A percentile compares a stretch with the other conserved stretches of the same genome.
Conservation (phyloP, 2,888 invertebrate species). For the Oxystoma pomonae region DNA sequence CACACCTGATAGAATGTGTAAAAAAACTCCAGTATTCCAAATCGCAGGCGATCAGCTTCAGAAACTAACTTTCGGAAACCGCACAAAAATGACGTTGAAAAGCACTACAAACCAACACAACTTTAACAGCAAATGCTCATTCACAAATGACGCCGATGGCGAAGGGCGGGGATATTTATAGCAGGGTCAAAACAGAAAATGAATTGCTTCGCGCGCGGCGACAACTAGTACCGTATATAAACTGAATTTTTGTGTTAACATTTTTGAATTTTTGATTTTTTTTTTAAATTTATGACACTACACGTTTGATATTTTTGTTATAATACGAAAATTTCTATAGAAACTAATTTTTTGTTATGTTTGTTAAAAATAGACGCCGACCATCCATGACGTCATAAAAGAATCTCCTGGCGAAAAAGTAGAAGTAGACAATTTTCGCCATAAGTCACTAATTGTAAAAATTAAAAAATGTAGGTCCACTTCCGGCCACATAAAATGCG, state of each 20-base stretch:
- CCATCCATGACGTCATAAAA: too few relatives aligned
- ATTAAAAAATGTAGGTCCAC: too few relatives aligned
- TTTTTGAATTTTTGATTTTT: too few relatives aligned
- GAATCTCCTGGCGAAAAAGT: too few relatives aligned
- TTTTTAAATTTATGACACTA: too few relatives aligned
- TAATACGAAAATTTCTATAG: too few relatives aligned
- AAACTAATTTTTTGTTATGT: too few relatives aligned
- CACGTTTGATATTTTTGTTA: too few relatives aligned
- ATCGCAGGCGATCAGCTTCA: background rate
- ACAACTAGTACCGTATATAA: conserved; percentile 31
- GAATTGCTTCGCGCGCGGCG: conserved; percentile 35
- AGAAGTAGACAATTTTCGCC: too few relatives aligned
- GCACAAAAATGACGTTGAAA: background rate
- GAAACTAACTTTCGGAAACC: background rate
- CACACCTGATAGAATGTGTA: conserved; percentile 31
- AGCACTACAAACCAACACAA: conserved; percentile 13
- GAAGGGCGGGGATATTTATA: conserved; percentile 32
- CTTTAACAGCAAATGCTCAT: conserved; percentile 17
- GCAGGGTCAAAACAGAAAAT: conserved; percentile 18
- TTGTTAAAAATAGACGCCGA: too few relatives aligned
- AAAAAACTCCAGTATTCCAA: background rate
- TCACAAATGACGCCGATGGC: conserved; percentile 25
- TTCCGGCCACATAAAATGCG: too few relatives aligned
- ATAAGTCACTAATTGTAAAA: too few relatives aligned
- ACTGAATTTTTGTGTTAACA: background rate